phyloP scores from a whole-genome alignment of 2,888 invertebrate genomes.

The Alcis repandata region DNA sequence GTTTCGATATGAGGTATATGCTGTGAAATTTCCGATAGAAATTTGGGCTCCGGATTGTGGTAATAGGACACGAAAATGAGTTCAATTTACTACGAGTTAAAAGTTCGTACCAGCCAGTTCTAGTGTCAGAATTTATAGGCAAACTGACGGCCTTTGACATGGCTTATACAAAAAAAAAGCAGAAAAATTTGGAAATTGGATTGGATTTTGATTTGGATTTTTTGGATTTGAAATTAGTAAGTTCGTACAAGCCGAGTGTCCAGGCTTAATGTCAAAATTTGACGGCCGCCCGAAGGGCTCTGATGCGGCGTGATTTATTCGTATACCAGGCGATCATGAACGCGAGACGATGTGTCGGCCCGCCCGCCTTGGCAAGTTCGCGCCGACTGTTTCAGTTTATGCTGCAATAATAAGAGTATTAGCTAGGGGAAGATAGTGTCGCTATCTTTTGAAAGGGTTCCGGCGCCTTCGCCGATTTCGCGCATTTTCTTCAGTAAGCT shows the following conservation, averaged over 20 bases:
- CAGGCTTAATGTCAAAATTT: too few species aligned
- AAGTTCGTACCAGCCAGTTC: neutral
- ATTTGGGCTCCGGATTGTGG: neutral
- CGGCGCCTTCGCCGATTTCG: neutral
- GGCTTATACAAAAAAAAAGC: neutral
- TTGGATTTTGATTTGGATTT: too few species aligned
- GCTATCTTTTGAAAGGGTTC: neutral
- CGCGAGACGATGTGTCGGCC: slow-evolving; percentile 6
- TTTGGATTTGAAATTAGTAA: too few species aligned
- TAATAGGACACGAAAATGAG: neutral
- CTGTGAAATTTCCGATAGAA: neutral
- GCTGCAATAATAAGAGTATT: slow-evolving; percentile 1
- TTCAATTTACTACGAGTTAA: neutral
- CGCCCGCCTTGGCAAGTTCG: slow-evolving; percentile 15
- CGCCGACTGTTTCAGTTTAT: slow-evolving; percentile 7
- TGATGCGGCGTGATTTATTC: neutral
- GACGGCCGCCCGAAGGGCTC: too few species aligned
- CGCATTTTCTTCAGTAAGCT: neutral
- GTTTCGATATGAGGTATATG: neutral
- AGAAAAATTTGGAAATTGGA: neutral
- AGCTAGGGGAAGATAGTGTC: neutral
- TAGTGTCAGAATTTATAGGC: neutral
- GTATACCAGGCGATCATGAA: slow-evolving; percentile 19
- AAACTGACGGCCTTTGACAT: neutral
- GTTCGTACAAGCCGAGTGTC: too few species aligned